Percentiles rank a stretch among this genome's conserved stretches.
These are phyloP conservation scores for Pyrgilauda ruficollis DNA, from an alignment of 2,113 vertebrate genomes.

Conservation along the genomic window DNA sequence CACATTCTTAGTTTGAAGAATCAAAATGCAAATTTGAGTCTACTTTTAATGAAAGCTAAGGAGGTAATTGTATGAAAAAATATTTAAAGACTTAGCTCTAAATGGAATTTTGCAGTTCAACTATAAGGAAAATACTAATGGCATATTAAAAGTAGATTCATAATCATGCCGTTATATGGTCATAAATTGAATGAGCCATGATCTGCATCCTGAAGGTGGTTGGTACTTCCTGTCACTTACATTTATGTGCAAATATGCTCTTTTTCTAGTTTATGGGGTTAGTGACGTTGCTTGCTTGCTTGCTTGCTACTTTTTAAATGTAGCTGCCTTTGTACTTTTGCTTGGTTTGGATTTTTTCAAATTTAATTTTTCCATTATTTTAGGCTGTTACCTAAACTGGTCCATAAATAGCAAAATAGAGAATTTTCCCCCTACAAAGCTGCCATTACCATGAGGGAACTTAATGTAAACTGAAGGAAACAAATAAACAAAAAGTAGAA, in stretches of 20 bases:
- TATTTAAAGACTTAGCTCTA: neutral
- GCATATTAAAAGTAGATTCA: neutral
- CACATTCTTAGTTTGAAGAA: neutral
- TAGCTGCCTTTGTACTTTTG: neutral
- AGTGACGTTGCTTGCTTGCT: fast-evolving
- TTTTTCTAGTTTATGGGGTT: neutral
- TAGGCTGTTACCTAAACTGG: neutral
- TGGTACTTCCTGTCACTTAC: neutral
- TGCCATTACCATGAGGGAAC: neutral
- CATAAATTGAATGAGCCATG: neutral
- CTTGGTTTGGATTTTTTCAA: neutral
- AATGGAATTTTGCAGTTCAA: neutral
- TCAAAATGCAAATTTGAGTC: neutral
- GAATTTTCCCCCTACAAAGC: neutral
- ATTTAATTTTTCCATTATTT: neutral
- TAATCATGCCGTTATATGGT: neutral
- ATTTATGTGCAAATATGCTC: neutral
- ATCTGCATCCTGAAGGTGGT: neutral
- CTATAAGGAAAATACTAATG: neutral
- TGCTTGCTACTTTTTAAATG: neutral
- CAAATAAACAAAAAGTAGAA: neutral
- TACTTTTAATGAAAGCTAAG: neutral
- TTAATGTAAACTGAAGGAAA: neutral
- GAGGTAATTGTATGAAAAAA: neutral
- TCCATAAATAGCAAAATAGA: neutral